Conservation (phyloP, 2,888 invertebrate genomes). For the Ceratothoa steindachneri region DNA sequence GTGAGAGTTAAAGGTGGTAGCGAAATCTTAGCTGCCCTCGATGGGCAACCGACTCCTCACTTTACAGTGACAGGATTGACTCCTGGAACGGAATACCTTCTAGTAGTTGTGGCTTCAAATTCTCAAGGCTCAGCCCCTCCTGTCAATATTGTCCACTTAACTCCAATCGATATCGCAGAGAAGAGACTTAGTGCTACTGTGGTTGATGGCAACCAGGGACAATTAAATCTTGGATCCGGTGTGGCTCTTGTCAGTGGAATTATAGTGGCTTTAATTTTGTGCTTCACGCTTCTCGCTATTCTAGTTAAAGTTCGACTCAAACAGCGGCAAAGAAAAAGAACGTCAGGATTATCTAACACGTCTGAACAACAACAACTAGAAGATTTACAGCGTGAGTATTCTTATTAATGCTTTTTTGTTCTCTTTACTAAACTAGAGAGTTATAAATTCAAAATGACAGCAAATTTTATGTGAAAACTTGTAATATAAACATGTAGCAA, state of each 20-base stretch:
- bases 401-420: no score
- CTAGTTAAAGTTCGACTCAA: slow-evolving; percentile 21
- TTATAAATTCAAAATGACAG: no score
- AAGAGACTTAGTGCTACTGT: slow-evolving; percentile 36
- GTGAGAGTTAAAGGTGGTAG: slow-evolving; percentile 14
- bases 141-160: slow-evolving; percentile 26
- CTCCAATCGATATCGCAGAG: slow-evolving; percentile 44
- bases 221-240: slow-evolving; percentile 1
- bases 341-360: neutral
- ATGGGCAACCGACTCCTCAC: slow-evolving; percentile 21
- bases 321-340: neutral
- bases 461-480: no score
- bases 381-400: slow-evolving; percentile 3
- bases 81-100: slow-evolving; percentile 38
- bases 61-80: slow-evolving; percentile 38
- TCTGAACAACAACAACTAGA: neutral
- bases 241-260: slow-evolving; percentile 33
- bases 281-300: slow-evolving; percentile 26
- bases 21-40: neutral
- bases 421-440: no score
- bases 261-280: slow-evolving; percentile 22
- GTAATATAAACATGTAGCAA: no score
- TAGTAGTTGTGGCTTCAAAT: slow-evolving; percentile 32
- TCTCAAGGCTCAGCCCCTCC: slow-evolving; percentile 31
- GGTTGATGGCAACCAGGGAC: slow-evolving; percentile 13